A percentile compares a stretch with the other conserved stretches of the same genome.
Conservation (phyloP, 1,140 invertebrate genomes). For the Conopomorpha cramerella region DNA sequence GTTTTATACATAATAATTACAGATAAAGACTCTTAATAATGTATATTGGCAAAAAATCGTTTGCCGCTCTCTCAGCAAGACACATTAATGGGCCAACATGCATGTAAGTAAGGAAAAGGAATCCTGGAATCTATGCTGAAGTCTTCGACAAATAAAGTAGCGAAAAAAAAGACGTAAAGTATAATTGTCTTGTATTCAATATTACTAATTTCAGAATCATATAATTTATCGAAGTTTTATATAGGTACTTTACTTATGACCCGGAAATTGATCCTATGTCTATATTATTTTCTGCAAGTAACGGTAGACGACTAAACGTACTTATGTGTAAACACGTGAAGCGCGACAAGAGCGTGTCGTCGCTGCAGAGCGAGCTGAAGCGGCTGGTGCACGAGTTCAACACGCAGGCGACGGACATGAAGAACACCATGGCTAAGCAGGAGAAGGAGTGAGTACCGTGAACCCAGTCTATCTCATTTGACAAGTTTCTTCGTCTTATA, state of each 20-base stretch:
- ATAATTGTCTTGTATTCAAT: neutral
- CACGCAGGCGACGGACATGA: slow-evolving; percentile 10
- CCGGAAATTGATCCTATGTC: too few relatives aligned
- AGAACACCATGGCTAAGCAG: slow-evolving; percentile 9
- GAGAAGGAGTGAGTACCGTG: slow-evolving; percentile 20
- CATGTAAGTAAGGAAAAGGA: too few relatives aligned
- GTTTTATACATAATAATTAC: too few relatives aligned
- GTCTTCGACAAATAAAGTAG: too few relatives aligned
- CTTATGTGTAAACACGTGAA: neutral
- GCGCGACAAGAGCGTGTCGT: slow-evolving; percentile 18
- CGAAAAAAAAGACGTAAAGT: neutral
- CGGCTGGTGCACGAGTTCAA: slow-evolving; percentile 15
- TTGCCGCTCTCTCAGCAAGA: too few relatives aligned
- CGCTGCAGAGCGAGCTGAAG: slow-evolving; percentile 17
- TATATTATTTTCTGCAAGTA: too few relatives aligned
- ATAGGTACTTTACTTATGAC: neutral
- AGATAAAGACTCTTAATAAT: too few relatives aligned
- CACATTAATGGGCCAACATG: too few relatives aligned
- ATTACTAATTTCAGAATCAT: neutral
- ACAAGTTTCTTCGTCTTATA: neutral
- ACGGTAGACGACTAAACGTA: neutral
- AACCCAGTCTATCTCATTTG: neutral
- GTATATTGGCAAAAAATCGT: too few relatives aligned
- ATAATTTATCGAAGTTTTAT: neutral
- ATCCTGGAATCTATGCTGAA: too few relatives aligned